Evolutionary conservation across 2,888 invertebrate genomes (phyloP).

Genomic region (Dichetophora obliterata): DNA sequence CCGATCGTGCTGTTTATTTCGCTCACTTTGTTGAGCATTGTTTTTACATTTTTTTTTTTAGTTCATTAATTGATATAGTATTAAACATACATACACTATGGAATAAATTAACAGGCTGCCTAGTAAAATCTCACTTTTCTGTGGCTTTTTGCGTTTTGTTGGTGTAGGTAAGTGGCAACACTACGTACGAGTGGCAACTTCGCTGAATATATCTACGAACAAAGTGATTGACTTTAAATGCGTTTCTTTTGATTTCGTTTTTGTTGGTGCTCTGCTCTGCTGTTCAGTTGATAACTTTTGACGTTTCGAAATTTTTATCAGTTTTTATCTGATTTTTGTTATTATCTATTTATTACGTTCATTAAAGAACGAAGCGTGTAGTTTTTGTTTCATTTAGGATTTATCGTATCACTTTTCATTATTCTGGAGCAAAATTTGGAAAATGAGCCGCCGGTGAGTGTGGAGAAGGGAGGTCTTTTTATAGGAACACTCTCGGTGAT

Average conservation of each 20-base stretch:
- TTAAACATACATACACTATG: not conserved
- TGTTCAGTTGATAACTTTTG: constrained; percentile 51
- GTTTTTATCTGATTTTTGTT: constrained; percentile 4
- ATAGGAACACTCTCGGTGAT: no score
- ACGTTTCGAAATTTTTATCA: constrained; percentile 24
- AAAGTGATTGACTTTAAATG: not conserved
- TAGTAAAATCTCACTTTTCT: not conserved
- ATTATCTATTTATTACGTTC: not conserved
- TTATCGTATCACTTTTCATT: no score
- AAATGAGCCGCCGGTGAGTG: no score
- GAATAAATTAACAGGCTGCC: not conserved
- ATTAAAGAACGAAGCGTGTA: no score
- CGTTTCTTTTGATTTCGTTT: not conserved
- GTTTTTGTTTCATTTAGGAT: no score
- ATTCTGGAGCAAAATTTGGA: no score
- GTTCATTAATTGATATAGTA: not conserved
- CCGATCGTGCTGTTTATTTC: not conserved
- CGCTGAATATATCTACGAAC: not conserved
- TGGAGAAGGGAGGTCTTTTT: no score
- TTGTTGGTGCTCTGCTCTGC: not conserved
- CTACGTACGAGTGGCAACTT: not conserved
- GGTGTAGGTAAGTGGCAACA: constrained; percentile 25
- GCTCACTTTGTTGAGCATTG: not conserved
- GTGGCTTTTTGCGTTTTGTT: not conserved
- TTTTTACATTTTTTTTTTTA: not conserved